Base-by-base conservation (phyloP, 1,140 invertebrate species). In the Ephestia elutella region DNA sequence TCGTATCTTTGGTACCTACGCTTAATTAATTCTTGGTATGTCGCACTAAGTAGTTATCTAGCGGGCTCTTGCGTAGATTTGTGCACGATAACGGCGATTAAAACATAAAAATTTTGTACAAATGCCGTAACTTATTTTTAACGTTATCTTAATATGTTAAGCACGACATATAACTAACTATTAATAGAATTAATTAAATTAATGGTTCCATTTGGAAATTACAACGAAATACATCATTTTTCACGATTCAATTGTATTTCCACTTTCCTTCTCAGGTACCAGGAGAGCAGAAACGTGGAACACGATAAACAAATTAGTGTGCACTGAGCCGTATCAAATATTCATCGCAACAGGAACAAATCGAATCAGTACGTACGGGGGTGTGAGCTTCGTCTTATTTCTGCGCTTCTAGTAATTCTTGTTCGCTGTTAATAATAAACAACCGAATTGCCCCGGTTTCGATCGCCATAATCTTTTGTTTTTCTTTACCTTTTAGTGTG, bases 231-330 rank as follows among this genome's bases (percentile, higher is more conserved):
- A 11, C 3, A 44, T 15, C 38, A 44, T 44, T 44, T 44, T 44
- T n/a, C 15, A 44, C 13, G 28, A 54, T 32, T 54, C 51, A 8
- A 30, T 57, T 28, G 38, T 49, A 20, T 56, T 57, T 54, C 49
- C 60, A 63, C 50, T 69, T 73, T 68, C 57, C 57, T 67, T 60
- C 62, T 60, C 68, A 68, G 71, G 69, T 76, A 79, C 66, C 64
- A 70, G 70, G 79, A 65, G 67, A 77, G 71, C 78, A 81, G 75
- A 65, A 75, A 69, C 71, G 64, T 66, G 60, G 72, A 75, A 81
- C 81, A 82, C 81, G 79, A 82, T 87, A 87, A 87, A 87, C 85
- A 87, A 87, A 87, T 87, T 87, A 87, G 82, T 74, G 82, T 86
- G 80, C 82, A 87, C 75, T 83, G 85, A 83, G 78, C 63, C 73